Percentiles rank a stretch among this genome's conserved stretches.
phyloP scores from a whole-genome alignment of 2,113 vertebrate species.

The Ceratotherium simum region DNA sequence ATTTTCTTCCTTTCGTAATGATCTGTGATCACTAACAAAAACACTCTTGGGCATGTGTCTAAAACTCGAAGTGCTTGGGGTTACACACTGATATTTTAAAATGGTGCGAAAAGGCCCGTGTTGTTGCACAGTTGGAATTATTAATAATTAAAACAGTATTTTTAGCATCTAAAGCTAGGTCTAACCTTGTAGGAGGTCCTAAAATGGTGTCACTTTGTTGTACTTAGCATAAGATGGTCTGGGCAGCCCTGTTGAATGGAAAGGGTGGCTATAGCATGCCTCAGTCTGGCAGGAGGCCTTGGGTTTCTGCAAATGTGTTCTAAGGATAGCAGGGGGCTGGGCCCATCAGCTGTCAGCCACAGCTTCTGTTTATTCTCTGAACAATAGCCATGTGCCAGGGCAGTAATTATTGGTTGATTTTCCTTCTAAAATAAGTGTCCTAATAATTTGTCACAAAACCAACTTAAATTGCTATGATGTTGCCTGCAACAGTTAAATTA shows the following conservation, averaged over 20 bases:
- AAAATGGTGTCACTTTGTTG: background rate
- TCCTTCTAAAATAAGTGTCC: conserved; percentile 74
- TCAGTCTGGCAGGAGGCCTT: conserved; percentile 49
- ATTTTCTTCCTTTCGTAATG: background rate
- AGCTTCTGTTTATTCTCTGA: conserved; percentile 46
- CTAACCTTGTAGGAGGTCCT: background rate
- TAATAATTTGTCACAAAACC: conserved; percentile 76
- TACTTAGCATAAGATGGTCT: background rate
- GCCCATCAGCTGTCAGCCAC: conserved; percentile 23
- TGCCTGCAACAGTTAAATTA: conserved; percentile 70
- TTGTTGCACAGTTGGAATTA: background rate
- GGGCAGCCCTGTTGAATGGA: background rate
- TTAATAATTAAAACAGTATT: background rate
- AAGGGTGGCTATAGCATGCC: background rate
- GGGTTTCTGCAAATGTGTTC: conserved; percentile 58
- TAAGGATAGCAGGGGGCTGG: background rate
- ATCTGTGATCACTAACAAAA: background rate
- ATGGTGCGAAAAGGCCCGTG: background rate
- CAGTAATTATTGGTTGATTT: conserved; percentile 70
- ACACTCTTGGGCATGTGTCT: background rate
- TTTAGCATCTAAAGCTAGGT: background rate
- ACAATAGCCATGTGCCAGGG: background rate
- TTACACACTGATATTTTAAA: background rate
- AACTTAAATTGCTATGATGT: conserved; percentile 63
- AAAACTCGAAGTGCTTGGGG: background rate